A percentile compares a stretch with the other conserved stretches of the same genome.
Conservation (phyloP, 2,888 invertebrate genomes). For the Aporophyla nigra region DNA sequence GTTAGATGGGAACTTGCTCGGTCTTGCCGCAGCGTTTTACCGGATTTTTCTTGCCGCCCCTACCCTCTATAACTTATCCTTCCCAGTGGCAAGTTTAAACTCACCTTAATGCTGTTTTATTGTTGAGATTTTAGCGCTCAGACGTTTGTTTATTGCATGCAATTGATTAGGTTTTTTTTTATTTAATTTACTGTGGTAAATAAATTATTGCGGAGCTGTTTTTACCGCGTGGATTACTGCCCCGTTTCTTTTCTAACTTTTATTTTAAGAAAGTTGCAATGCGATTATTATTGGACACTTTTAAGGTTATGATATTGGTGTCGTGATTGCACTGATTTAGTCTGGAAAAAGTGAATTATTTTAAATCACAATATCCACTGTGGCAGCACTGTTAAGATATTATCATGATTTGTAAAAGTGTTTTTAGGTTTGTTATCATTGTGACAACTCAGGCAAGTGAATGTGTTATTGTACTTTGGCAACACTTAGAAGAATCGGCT, state of each 20-base stretch:
- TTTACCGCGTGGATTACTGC: neutral
- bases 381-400: too few relatives aligned
- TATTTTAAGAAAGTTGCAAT: neutral
- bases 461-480: too few relatives aligned
- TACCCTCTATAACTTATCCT: slow-evolving; percentile 67
- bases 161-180: slow-evolving; percentile 59
- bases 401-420: too few relatives aligned
- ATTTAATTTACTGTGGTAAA: slow-evolving; percentile 32
- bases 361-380: too few relatives aligned
- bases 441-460: neutral
- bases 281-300: neutral
- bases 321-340: too few relatives aligned
- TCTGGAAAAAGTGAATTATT: neutral
- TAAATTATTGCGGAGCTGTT: neutral
- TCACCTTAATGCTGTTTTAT: slow-evolving; percentile 66
- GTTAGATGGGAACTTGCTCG: slow-evolving; percentile 63
- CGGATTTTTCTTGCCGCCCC: slow-evolving; percentile 62
- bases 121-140: slow-evolving; percentile 55
- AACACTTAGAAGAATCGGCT: too few relatives aligned
- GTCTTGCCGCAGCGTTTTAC: slow-evolving; percentile 38
- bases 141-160: slow-evolving; percentile 55
- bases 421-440: too few relatives aligned
- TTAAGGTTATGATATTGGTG: neutral
- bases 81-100: slow-evolving; percentile 61
- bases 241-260: neutral